Evolutionary conservation across 1,140 invertebrate genomes (phyloP).

Genomic region (Campoletis sonorensis): DNA sequence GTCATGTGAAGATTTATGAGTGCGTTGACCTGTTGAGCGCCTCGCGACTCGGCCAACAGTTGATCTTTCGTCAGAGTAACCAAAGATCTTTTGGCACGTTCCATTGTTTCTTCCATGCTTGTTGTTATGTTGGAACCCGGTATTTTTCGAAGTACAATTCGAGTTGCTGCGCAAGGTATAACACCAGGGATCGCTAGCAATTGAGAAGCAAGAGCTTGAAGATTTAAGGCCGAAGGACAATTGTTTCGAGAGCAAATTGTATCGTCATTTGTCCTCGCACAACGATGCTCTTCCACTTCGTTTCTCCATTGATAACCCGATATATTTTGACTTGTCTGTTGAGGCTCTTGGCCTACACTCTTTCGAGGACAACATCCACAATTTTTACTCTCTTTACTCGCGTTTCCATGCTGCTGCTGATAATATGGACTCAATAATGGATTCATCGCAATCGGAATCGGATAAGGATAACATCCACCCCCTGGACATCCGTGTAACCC

Average conservation of each 20-base stretch:
- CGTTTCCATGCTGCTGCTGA: neutral
- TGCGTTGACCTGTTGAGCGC: constrained; percentile 67
- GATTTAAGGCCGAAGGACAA: constrained; percentile 67
- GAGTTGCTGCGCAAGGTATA: constrained; percentile 65
- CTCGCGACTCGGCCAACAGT: constrained; percentile 65
- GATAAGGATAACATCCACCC: constrained; percentile 55
- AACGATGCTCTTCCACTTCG: constrained; percentile 59
- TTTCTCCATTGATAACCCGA: constrained; percentile 13
- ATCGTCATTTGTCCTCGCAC: constrained; percentile 56
- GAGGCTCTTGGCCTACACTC: too few relatives aligned
- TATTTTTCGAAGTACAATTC: constrained; percentile 67
- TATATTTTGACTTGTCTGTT: neutral
- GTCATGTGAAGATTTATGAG: constrained; percentile 71
- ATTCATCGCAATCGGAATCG: constrained; percentile 51
- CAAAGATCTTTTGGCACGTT: constrained; percentile 60
- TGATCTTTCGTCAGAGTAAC: constrained; percentile 65
- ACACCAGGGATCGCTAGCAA: constrained; percentile 69
- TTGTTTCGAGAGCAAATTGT: constrained; percentile 63
- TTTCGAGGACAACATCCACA: constrained; percentile 57
- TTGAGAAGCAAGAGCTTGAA: constrained; percentile 71
- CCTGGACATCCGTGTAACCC: constrained; percentile 48
- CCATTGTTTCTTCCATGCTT: constrained; percentile 67
- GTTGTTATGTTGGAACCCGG: constrained; percentile 65
- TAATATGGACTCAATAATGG: constrained; percentile 37
- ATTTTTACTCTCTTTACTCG: constrained; percentile 39